A percentile compares a stretch with the other conserved stretches of the same genome.
Evolutionary conservation across 1,140 invertebrate genomes (phyloP).

Genomic region (Brachionus asplanchnoidis): DNA sequence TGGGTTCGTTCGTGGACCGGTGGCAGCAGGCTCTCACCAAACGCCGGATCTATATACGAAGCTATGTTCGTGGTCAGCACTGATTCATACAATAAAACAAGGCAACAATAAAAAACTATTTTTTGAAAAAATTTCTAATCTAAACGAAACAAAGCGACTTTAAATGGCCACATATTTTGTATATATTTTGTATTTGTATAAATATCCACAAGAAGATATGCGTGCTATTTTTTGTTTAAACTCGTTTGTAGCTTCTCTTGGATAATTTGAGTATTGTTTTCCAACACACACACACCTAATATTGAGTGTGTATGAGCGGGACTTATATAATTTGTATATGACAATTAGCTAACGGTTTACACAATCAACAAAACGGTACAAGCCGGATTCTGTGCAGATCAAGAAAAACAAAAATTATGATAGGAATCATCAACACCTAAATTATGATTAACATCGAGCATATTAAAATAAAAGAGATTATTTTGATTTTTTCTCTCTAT

Average conservation of each 20-base stretch:
- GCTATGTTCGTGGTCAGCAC: not conserved
- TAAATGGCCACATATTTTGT: slow-evolving; percentile 29
- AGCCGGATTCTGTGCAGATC: not conserved
- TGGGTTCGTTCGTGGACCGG: not conserved
- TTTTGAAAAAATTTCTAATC: not conserved
- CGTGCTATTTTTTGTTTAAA: slow-evolving; percentile 18
- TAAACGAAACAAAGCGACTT: not conserved
- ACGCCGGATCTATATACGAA: slow-evolving; percentile 38
- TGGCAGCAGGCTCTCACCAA: slow-evolving; percentile 18
- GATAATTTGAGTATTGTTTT: not conserved
- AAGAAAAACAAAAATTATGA: not conserved
- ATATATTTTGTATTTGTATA: too few relatives aligned
- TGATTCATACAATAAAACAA: not conserved
- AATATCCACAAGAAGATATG: slow-evolving; percentile 25
- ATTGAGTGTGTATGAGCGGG: not conserved
- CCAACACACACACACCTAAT: not conserved
- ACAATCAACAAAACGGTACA: not conserved
- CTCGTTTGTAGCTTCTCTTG: not conserved
- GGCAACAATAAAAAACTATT: not conserved
- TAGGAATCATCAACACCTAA: slow-evolving; percentile 27
- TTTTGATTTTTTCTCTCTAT: not conserved
- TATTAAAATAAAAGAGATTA: not conserved
- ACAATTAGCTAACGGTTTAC: slow-evolving; percentile 16
- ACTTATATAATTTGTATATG: not conserved
- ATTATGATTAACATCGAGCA: slow-evolving; percentile 33